These are phyloP conservation scores for Orycteropus afer DNA, from an alignment of 2,113 vertebrate species.

Conservation along the genomic window DNA sequence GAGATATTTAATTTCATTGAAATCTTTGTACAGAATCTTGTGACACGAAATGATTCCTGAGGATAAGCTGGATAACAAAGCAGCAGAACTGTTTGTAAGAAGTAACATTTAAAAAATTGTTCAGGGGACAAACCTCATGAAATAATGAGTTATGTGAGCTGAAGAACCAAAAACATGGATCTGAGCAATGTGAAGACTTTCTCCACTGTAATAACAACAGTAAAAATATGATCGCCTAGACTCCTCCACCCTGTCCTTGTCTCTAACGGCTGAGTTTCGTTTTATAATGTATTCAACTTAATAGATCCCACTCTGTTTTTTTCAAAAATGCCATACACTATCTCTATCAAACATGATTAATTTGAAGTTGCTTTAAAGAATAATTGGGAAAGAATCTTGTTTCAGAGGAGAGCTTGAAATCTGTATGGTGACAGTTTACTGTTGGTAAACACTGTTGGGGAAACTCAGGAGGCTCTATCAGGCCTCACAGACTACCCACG, in stretches of 20 bases:
- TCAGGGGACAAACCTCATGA: neutral
- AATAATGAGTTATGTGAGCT: neutral
- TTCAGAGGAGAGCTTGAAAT: neutral
- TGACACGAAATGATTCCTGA: neutral
- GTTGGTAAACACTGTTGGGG: neutral
- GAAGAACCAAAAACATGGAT: neutral
- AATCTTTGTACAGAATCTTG: neutral
- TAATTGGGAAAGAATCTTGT: neutral
- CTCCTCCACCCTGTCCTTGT: neutral
- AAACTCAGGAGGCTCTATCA: neutral
- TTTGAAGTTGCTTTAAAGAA: conserved; percentile 37
- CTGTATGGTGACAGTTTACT: neutral
- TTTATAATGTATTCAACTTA: neutral
- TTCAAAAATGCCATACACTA: neutral
- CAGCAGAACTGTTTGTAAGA: neutral
- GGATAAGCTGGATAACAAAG: neutral
- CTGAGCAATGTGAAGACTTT: neutral
- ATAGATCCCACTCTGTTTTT: neutral
- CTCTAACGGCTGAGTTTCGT: neutral
- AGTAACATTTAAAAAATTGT: neutral
- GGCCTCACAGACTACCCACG: neutral
- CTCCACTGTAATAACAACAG: neutral
- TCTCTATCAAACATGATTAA: neutral
- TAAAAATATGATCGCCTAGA: neutral
- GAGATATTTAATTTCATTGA: neutral